Evolutionary conservation across 2,113 vertebrate genomes (phyloP), one percentile per base, ranked within the genome.

Genomic region (Dryoscopus gambensis): DNA sequence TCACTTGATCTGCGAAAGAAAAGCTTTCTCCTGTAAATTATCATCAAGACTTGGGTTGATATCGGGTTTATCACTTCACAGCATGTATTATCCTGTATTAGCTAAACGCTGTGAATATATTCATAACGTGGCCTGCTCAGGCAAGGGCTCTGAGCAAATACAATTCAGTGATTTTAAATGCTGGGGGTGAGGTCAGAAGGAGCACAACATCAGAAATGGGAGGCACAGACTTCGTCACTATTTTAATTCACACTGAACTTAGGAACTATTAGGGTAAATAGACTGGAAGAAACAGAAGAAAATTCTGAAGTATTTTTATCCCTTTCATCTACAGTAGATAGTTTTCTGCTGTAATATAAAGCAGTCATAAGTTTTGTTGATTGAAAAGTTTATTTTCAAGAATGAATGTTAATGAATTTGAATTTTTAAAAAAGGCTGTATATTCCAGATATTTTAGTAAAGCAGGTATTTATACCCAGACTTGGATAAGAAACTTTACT

Each of bases 1-100:
- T 68, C 11, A 67, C 73, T 78, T 93, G 90, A 83, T 91, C 46
- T 90, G 60, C 57, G 49, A 7, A 52, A 84, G 91, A 74, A 80
- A 86, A 85, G 35, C 50, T 69, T 75, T 90, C 64, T 79, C 46
- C 24, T 56, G 60, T 60, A 76, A 68, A 68, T 91, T 27, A 33
- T 62, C 35, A 19, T 33, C 53, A 44, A 19, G 84, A 24, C 47
- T 40, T 31, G 44, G 49, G 74, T 17, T 92, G 79, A 5, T 73
- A 59, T 30, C 9, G 0, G 68, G 67, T 89, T 89, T 68, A 69
- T 90, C 91, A 27, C 79, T 63, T 63, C 68, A 5, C 2, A 46
- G 74, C 4, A 1, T 56, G 77, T 37, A 30, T 84, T 78, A 62
- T 12, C 49, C 53, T 52, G 83, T 20, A 5, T 83, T 62, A 88